Percentiles rank a stretch among this genome's conserved stretches.
phyloP scores from a whole-genome alignment of 2,113 vertebrate genomes.

The Tiliqua scincoides region DNA sequence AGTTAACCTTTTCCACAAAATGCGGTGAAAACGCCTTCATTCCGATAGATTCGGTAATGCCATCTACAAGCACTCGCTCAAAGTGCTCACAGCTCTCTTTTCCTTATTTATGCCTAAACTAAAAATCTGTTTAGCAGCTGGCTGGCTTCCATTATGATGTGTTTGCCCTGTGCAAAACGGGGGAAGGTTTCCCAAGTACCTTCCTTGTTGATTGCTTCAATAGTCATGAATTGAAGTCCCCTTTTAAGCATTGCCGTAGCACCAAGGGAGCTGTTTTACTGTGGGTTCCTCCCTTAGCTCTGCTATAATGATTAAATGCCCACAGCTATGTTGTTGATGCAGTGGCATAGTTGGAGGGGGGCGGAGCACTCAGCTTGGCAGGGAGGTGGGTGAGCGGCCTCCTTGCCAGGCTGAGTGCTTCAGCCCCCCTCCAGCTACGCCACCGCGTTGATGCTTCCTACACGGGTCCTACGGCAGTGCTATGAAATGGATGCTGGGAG shows the following conservation, averaged over 20 bases:
- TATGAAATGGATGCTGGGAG: background rate
- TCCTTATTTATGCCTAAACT: constrained; percentile 75
- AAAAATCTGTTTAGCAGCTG: constrained; percentile 75
- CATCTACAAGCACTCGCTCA: constrained; percentile 59
- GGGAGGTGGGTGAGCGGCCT: too few relatives aligned
- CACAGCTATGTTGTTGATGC: background rate
- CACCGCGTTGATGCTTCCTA: too few relatives aligned
- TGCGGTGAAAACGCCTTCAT: constrained; percentile 66
- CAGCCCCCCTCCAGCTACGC: too few relatives aligned
- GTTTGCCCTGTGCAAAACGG: constrained; percentile 60
- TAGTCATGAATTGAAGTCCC: constrained; percentile 27
- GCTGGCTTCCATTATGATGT: constrained; percentile 61
- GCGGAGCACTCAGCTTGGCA: too few relatives aligned
- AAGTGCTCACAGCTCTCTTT: constrained; percentile 72
- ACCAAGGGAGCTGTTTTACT: background rate
- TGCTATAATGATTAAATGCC: background rate
- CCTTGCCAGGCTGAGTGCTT: too few relatives aligned
- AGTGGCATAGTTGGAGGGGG: too few relatives aligned
- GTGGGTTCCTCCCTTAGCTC: background rate
- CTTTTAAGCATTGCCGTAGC: background rate
- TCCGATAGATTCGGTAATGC: constrained; percentile 71
- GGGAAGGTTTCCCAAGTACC: constrained; percentile 50
- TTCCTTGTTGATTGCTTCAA: constrained; percentile 43
- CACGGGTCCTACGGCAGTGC: background rate
- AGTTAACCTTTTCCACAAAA: constrained; percentile 70